Evolutionary conservation across 1,140 invertebrate species (phyloP).

Genomic region (Notospermus geniculatus): DNA sequence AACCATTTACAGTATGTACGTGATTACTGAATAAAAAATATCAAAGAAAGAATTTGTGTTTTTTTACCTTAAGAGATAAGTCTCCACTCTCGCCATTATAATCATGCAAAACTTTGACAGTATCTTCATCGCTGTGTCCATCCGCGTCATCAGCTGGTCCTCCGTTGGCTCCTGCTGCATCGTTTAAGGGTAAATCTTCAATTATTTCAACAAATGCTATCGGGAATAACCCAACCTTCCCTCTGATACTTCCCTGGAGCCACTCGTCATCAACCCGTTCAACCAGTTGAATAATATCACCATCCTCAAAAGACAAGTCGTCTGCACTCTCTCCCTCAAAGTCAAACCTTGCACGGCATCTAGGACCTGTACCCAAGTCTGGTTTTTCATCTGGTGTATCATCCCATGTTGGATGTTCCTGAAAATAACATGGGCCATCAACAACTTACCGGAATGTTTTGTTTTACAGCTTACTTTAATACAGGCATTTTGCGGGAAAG

Average conservation of each 20-base stretch:
- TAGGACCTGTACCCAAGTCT: constrained; percentile 36
- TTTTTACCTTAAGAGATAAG: constrained; percentile 30
- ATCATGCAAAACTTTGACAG: constrained; percentile 11
- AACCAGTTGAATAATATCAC: constrained; percentile 70
- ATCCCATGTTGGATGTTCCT: no score
- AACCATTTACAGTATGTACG: constrained; percentile 57
- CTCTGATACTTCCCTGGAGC: constrained; percentile 72
- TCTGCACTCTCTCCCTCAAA: constrained; percentile 64
- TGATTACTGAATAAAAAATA: neutral
- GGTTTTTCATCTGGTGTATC: neutral
- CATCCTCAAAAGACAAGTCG: constrained; percentile 62
- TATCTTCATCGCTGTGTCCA: constrained; percentile 5
- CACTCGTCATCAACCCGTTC: constrained; percentile 75
- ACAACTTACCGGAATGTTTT: no score
- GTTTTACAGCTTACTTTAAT: no score
- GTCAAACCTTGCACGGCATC: constrained; percentile 62
- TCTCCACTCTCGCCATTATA: constrained; percentile 14
- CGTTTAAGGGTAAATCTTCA: constrained; percentile 34
- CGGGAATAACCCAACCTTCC: constrained; percentile 75
- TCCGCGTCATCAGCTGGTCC: neutral
- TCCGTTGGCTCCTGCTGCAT: constrained; percentile 4
- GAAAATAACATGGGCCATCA: no score
- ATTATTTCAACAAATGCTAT: constrained; percentile 68
- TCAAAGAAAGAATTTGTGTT: neutral
- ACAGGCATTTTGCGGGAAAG: no score